Evolutionary conservation across 1,140 invertebrate genomes (phyloP).

Genomic region (Anagrus nilaparvatae): DNA sequence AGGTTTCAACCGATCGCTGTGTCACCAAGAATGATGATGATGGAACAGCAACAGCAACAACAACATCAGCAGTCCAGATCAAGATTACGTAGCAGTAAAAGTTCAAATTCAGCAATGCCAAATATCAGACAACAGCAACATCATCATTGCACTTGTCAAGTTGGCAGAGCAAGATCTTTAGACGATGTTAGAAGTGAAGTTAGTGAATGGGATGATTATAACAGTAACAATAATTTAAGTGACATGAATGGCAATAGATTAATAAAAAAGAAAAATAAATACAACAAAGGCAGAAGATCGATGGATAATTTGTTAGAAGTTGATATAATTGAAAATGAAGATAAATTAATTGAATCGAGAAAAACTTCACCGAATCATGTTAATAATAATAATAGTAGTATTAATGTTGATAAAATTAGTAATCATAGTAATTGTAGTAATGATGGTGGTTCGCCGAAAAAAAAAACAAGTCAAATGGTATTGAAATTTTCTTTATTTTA

Average conservation of each 20-base stretch:
- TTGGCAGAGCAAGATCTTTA: conserved; percentile 52
- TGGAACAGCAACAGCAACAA: conserved; percentile 24
- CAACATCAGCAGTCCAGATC: conserved; percentile 8
- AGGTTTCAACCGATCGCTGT: conserved; percentile 27
- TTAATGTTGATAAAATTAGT: too few relatives aligned
- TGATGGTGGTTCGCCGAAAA: too few relatives aligned
- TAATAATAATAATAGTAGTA: too few relatives aligned
- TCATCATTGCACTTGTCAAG: conserved; percentile 46
- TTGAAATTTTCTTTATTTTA: too few relatives aligned
- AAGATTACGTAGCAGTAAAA: conserved; percentile 28
- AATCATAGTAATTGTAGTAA: too few relatives aligned
- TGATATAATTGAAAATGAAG: conserved; percentile 29
- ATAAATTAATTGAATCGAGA: too few relatives aligned
- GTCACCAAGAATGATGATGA: conserved; percentile 36
- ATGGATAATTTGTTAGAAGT: conserved; percentile 57
- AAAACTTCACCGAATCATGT: too few relatives aligned
- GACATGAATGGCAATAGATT: conserved; percentile 48
- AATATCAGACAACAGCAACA: conserved; percentile 27
- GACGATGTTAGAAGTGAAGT: conserved; percentile 57
- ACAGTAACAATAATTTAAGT: conserved; percentile 24
- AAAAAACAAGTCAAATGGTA: too few relatives aligned
- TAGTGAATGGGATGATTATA: conserved; percentile 53
- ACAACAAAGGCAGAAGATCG: conserved; percentile 44
- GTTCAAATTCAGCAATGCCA: conserved; percentile 24
- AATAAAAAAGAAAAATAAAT: conserved; percentile 28